phyloP scores from a whole-genome alignment of 2,113 vertebrate genomes.

The Melanerpes aurifrons region DNA sequence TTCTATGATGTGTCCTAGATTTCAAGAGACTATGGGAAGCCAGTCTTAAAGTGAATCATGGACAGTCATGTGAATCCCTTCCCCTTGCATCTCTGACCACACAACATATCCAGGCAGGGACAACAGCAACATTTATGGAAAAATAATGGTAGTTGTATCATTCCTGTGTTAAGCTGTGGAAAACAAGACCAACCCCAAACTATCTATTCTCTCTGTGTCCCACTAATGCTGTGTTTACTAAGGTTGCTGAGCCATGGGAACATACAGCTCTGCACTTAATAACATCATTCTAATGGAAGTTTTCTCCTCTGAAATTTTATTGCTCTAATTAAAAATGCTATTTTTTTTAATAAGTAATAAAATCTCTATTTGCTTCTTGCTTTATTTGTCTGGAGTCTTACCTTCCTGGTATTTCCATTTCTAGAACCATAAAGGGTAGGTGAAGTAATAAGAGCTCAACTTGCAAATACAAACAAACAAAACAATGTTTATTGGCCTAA shows the following conservation, averaged over 20 bases:
- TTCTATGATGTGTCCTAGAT: not conserved
- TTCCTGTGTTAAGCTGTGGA: not conserved
- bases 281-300: slow-evolving; percentile 30
- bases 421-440: not conserved
- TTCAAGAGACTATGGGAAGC: not conserved
- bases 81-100: not conserved
- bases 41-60: not conserved
- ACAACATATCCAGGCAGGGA: not conserved
- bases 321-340: slow-evolving; percentile 6
- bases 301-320: not conserved
- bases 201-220: not conserved
- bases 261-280: not conserved
- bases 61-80: not conserved
- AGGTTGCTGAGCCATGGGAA: slow-evolving; percentile 16
- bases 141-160: not conserved
- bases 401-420: not conserved
- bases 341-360: not conserved
- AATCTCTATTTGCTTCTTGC: not conserved
- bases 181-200: not conserved
- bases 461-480: not conserved
- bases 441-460: not conserved
- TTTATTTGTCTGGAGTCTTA: not conserved
- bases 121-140: not conserved
- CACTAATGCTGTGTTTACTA: slow-evolving; percentile 24
- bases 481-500: not conserved